Conservation (phyloP, 2,888 invertebrate genomes). For the Salticus scenicus region DNA sequence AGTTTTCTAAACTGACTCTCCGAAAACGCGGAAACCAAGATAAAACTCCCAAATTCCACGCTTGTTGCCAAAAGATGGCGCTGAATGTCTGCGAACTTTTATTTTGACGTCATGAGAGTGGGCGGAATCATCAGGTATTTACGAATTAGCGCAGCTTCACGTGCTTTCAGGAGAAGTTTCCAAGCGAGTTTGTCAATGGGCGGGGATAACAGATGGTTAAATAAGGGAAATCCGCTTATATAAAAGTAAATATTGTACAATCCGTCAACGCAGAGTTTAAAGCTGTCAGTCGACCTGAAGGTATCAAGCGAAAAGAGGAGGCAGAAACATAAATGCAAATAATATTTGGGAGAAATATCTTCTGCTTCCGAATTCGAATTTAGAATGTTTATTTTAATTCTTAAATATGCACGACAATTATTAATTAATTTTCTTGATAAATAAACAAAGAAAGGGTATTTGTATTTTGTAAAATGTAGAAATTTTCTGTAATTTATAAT, state of each 20-base stretch:
- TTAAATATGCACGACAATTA: not conserved
- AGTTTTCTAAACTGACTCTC: conserved; percentile 14
- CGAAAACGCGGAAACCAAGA: not conserved
- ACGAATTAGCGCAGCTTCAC: conserved; percentile 8
- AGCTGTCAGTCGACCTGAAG: not conserved
- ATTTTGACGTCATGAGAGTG: not conserved
- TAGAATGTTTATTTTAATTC: not conserved
- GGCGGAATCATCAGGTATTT: not conserved
- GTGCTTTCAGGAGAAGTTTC: not conserved
- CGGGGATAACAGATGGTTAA: conserved; percentile 4
- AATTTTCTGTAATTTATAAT: no score
- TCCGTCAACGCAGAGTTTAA: conserved; percentile 13
- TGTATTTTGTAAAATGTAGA: no score
- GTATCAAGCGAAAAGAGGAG: not conserved
- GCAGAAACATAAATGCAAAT: not conserved
- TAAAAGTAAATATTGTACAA: conserved; percentile 9
- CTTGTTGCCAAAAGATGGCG: not conserved
- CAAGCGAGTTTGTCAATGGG: not conserved
- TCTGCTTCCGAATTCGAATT: not conserved
- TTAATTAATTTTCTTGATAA: not conserved
- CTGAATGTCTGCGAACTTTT: not conserved
- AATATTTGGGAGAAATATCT: not conserved
- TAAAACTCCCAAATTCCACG: conserved; percentile 8
- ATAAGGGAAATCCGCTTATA: conserved; percentile 9
- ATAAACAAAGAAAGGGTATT: no score